A percentile compares a stretch with the other conserved stretches of the same genome.
Evolutionary conservation across 2,797 vertebrate genomes (phyloP).

Genomic region (Nyctibius grandis): DNA sequence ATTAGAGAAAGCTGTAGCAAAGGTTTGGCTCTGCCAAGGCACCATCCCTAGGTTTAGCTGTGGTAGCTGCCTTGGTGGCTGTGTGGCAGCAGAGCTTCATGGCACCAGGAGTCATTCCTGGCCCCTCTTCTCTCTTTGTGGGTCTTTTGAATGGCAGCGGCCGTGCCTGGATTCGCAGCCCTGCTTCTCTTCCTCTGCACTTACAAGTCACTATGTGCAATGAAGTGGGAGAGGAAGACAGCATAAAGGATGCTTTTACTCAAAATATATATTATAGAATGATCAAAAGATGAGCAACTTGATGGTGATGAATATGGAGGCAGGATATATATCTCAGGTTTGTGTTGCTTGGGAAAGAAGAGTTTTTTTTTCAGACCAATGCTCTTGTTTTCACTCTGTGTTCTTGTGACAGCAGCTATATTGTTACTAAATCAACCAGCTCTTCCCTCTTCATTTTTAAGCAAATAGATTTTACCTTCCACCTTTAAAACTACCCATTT

Average conservation of each 20-base stretch:
- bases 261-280: not conserved
- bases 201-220: not conserved
- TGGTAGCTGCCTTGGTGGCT: not conserved
- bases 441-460: not conserved
- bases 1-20: not conserved
- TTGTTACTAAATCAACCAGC: not conserved
- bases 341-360: not conserved
- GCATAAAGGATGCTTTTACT: not conserved
- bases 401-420: not conserved
- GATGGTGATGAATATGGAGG: not conserved
- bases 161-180: accelerated
- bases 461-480: not conserved
- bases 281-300: not conserved
- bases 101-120: not conserved
- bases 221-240: not conserved
- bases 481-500: not conserved
- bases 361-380: not conserved
- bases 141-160: not conserved
- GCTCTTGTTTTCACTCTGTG: not conserved
- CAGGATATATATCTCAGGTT: not conserved
- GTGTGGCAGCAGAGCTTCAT: not conserved
- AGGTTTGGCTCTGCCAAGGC: not conserved
- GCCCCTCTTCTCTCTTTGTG: not conserved
- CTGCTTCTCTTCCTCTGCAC: not conserved
- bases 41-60: not conserved